These are phyloP conservation scores for Crepidodera aurea DNA, from an alignment of 2,888 invertebrate species.

Conservation along the genomic window DNA sequence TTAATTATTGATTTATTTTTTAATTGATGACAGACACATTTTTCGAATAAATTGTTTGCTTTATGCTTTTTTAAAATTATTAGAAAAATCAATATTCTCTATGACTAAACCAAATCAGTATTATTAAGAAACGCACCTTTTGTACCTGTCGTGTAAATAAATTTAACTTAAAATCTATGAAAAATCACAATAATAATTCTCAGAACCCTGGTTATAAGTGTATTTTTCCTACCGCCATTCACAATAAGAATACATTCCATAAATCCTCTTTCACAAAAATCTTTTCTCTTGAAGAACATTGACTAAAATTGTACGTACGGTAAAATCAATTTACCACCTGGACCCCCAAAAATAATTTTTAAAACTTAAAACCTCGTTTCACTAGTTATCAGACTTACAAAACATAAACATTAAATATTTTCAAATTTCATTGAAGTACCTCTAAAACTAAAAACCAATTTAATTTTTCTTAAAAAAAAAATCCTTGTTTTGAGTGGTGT, in stretches of 20 bases:
- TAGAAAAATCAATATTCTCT: conserved; percentile 22
- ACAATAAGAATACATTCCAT: conserved; percentile 33
- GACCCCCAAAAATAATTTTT: not conserved
- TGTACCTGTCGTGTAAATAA: conserved; percentile 40
- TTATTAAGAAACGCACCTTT: conserved; percentile 38
- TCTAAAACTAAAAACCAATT: not conserved
- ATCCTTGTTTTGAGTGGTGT: not conserved
- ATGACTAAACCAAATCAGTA: conserved; percentile 30
- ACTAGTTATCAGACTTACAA: conserved; percentile 5
- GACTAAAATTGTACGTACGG: conserved; percentile 41
- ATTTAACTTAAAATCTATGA: conserved; percentile 40
- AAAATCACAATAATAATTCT: conserved; percentile 46
- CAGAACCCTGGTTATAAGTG: conserved; percentile 46
- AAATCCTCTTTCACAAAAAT: conserved; percentile 28
- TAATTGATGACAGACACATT: not conserved
- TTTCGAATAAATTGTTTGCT: not conserved
- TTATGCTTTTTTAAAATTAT: conserved; percentile 1
- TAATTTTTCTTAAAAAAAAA: not conserved
- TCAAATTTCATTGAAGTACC: not conserved
- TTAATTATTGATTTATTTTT: too few relatives aligned
- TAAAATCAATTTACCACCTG: conserved; percentile 25
- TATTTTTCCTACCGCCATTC: conserved; percentile 36
- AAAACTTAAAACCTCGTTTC: not conserved
- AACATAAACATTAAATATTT: not conserved
- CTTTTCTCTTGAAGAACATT: conserved; percentile 30